Percentiles rank a stretch among this genome's conserved stretches.
Conservation (phyloP, 2,888 invertebrate genomes). For the Leucozona laternaria region DNA sequence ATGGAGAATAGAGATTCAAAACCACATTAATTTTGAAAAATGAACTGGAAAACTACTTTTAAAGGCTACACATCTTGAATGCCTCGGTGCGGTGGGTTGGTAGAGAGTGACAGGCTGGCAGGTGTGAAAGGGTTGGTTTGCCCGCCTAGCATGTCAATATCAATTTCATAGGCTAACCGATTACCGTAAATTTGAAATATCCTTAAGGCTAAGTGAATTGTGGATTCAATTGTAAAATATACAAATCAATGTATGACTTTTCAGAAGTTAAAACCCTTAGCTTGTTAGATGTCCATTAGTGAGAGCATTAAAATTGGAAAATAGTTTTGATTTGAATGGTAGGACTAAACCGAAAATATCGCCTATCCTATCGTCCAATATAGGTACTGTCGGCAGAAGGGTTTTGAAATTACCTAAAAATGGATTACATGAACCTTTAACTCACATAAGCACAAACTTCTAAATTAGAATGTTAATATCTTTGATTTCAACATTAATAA, state of each 20-base stretch:
- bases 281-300: background rate
- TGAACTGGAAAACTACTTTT: constrained; percentile 68
- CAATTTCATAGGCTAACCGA: constrained; percentile 15
- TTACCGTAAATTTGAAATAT: background rate
- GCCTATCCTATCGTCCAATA: too few species aligned
- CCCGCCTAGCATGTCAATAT: constrained; percentile 49
- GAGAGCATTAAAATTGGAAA: background rate
- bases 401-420: too few species aligned
- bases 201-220: background rate
- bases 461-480: too few species aligned
- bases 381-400: too few species aligned
- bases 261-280: background rate
- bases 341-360: background rate
- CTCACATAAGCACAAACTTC: too few species aligned
- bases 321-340: background rate
- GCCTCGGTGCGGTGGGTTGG: background rate
- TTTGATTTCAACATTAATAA: too few species aligned
- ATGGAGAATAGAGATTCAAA: constrained; percentile 12
- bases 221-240: background rate
- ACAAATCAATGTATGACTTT: background rate
- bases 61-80: constrained; percentile 33
- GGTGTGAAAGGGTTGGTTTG: constrained; percentile 37
- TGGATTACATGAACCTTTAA: too few species aligned
- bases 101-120: constrained; percentile 23
- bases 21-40: too few species aligned